Base-by-base conservation (phyloP, 1,140 invertebrate species). In the Drosophila baimaii region DNA sequence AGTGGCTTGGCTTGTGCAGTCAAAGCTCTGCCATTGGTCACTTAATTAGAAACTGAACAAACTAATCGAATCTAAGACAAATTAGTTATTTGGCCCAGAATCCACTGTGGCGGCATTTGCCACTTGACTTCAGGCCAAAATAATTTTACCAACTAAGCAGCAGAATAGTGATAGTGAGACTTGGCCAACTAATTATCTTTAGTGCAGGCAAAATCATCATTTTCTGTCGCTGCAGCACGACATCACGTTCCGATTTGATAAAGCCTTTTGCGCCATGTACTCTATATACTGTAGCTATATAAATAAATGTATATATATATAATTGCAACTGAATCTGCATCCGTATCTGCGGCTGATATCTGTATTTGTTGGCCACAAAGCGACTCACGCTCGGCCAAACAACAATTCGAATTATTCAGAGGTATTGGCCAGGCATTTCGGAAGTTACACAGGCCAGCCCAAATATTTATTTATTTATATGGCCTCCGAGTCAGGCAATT, bases 371-470 rank as follows among this genome's bases (percentile, higher is more conserved):
- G 72, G 41, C 37, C 46, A 52, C 65, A 69, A 81, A 77, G 79
- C 72, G 52, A 61, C 62, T 77, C 39, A 76, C 81, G 81, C 63
- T 77, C 68, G 66, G 25, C 13, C 72, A 80, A 76, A 58, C 78
- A 85, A 78, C 73, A 75, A 81, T 86, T 57, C 64, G 57, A 72
- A 78, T 88, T 69, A 77, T 81, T 68, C 68, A 61, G 79, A n/a
- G 69, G 52, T 19, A 54, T 51, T 35, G 49, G 49, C 49, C 49
- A 52, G 47, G 49, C 31, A 15, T 35, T 52, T 52, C 29, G 49
- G 29, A 15, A 21, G 49, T 33, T 52, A 52, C 49, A 35, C 51
- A 54, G 31, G 31, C 31, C 51, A 15, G 49, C 49, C 27, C 19
- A 15, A 35, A 23, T 23, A 54, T 35, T 54, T 54, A 54, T 54